phyloP scores from a whole-genome alignment of 2,797 vertebrate genomes.

The Masticophis lateralis region DNA sequence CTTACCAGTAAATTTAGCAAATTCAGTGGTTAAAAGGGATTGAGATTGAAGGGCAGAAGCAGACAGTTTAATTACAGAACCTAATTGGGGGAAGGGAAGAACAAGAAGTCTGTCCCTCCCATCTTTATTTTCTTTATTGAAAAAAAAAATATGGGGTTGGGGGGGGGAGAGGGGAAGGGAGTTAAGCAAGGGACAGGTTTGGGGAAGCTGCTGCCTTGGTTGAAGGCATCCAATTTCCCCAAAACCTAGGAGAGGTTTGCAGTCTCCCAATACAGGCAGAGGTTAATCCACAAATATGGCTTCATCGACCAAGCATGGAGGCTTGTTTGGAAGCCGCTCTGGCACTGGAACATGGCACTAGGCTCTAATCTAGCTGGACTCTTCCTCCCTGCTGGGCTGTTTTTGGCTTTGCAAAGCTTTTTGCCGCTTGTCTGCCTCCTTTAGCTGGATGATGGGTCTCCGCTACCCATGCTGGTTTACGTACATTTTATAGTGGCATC shows the following conservation, averaged over 20 bases:
- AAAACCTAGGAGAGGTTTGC: not conserved
- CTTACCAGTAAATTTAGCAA: not conserved
- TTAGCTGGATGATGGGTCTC: not conserved
- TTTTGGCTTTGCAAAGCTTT: not conserved
- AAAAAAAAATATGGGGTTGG: not conserved
- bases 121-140: too few relatives aligned
- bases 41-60: not conserved
- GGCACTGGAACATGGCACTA: not conserved
- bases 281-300: not conserved
- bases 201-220: not conserved
- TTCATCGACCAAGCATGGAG: not conserved
- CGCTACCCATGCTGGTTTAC: not conserved
- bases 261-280: not conserved
- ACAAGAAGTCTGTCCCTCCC: not conserved
- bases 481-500: not conserved
- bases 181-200: not conserved
- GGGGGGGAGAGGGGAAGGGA: too few relatives aligned
- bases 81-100: not conserved
- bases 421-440: not conserved
- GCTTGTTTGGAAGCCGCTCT: not conserved
- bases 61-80: not conserved
- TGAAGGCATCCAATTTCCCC: not conserved
- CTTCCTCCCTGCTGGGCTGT: not conserved
- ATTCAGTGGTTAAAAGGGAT: not conserved
- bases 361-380: not conserved